These are phyloP conservation scores for Pachyuromys duprasi DNA, from an alignment of 2,797 vertebrate genomes.

Conservation along the genomic window DNA sequence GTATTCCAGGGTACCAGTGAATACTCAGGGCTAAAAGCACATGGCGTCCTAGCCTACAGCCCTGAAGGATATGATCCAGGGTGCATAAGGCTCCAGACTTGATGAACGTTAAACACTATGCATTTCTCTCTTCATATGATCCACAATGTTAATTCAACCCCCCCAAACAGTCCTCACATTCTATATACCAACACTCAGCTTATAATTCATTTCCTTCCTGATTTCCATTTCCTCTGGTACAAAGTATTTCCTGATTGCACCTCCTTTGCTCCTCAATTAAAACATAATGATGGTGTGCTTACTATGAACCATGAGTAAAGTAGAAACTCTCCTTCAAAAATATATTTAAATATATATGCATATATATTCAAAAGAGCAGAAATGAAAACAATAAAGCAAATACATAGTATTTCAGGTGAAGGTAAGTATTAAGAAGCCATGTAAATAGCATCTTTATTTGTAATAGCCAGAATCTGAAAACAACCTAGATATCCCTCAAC, in stretches of 20 bases:
- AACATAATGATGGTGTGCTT: not conserved
- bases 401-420: not conserved
- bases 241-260: not conserved
- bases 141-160: not conserved
- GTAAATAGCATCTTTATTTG: too few relatives aligned
- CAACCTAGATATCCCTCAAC: too few relatives aligned
- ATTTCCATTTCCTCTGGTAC: constrained; percentile 24
- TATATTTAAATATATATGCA: not conserved
- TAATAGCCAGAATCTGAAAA: too few relatives aligned
- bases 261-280: not conserved
- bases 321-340: not conserved
- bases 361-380: not conserved
- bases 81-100: not conserved
- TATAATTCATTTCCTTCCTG: not conserved
- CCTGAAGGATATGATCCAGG: not conserved
- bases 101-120: not conserved
- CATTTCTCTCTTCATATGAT: not conserved
- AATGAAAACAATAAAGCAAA: not conserved
- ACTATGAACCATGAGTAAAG: not conserved
- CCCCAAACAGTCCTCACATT: not conserved
- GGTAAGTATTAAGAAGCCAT: not conserved
- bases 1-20: not conserved
- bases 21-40: not conserved
- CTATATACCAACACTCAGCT: not conserved
- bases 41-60: not conserved